Conservation (phyloP, 1,140 invertebrate species). For the Heliconius himera region DNA sequence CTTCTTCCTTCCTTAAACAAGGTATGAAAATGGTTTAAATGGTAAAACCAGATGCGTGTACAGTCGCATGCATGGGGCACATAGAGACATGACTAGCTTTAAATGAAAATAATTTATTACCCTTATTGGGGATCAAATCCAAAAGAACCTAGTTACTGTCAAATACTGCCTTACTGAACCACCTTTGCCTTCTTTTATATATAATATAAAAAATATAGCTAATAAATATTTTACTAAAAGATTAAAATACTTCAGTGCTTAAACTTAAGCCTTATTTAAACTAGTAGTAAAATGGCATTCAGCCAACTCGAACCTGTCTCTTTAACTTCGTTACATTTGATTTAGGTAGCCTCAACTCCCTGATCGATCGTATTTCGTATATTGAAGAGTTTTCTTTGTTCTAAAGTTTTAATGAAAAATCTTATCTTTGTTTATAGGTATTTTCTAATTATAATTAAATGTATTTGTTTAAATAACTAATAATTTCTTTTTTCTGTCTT, state of each 20-base stretch:
- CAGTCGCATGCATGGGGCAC: too few relatives aligned
- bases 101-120: not conserved
- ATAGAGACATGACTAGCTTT: accelerated
- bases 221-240: not conserved
- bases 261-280: slow-evolving; percentile 13
- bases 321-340: slow-evolving; percentile 14
- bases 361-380: slow-evolving; percentile 8
- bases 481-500: too few relatives aligned
- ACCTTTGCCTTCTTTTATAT: not conserved
- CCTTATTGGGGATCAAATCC: not conserved
- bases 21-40: too few relatives aligned
- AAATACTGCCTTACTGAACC: not conserved
- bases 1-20: too few relatives aligned
- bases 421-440: too few relatives aligned
- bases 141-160: not conserved
- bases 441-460: too few relatives aligned
- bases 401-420: not conserved
- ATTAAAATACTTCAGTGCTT: not conserved
- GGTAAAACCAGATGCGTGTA: too few relatives aligned
- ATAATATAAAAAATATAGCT: not conserved
- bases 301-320: slow-evolving; percentile 15
- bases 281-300: slow-evolving; percentile 1
- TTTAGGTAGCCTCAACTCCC: slow-evolving; percentile 8
- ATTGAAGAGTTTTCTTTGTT: not conserved
- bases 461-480: too few relatives aligned